These are phyloP conservation scores for Desmodus rotundus DNA, from an alignment of 2,113 vertebrate species.

Conservation along the genomic window DNA sequence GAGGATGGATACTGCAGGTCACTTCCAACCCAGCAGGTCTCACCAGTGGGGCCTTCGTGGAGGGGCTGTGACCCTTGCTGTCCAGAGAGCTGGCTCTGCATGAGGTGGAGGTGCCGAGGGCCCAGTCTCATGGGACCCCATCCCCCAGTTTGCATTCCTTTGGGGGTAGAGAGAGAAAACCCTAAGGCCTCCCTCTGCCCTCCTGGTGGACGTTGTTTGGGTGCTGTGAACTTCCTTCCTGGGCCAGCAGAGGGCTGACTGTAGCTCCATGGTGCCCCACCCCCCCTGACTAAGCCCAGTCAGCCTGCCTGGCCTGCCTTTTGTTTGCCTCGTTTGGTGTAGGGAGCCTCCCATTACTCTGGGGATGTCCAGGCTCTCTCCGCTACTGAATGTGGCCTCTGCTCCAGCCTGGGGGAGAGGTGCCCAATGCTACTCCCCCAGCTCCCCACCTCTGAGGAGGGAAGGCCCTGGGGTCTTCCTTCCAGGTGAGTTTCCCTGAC, in stretches of 20 bases:
- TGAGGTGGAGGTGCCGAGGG: background rate
- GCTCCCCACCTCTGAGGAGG: background rate
- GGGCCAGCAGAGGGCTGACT: constrained; percentile 72
- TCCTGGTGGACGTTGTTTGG: background rate
- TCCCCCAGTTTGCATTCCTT: background rate
- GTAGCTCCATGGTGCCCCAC: constrained; percentile 46
- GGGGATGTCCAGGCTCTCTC: constrained; percentile 47
- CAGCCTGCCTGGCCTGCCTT: constrained; percentile 67
- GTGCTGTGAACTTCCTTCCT: constrained; percentile 62
- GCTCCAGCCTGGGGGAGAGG: background rate
- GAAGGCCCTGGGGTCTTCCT: constrained; percentile 38
- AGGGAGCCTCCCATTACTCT: constrained; percentile 55
- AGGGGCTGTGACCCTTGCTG: background rate
- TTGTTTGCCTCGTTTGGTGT: constrained; percentile 64
- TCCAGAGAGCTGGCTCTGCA: background rate
- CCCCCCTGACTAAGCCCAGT: constrained; percentile 44
- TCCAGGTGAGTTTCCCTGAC: background rate
- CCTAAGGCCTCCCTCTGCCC: background rate
- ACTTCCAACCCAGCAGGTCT: background rate
- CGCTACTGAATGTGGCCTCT: constrained; percentile 6
- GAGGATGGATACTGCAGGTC: background rate
- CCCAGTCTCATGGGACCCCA: background rate
- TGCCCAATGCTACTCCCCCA: background rate
- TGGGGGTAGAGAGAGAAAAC: background rate
- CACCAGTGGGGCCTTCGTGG: background rate